A percentile compares a stretch with the other conserved stretches of the same genome.
phyloP scores from a whole-genome alignment of 37 sponge, comb jelly and placozoan species.

The Spongilla lacustris region DNA sequence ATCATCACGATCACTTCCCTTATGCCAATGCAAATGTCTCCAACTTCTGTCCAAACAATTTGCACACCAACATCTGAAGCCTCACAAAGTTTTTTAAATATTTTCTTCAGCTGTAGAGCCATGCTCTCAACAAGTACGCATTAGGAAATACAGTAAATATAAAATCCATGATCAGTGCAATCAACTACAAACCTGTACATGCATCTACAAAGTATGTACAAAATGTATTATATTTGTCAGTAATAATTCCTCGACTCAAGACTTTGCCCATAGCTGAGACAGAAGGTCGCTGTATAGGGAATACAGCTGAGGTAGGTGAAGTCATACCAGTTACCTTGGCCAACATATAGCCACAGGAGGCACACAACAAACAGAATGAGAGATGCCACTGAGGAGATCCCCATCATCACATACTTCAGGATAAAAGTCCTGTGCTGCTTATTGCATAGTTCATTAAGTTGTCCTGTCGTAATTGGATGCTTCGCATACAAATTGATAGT shows the following conservation, averaged over 20 bases:
- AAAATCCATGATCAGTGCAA: too few species aligned
- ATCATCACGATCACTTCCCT: too few species aligned
- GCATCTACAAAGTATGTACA: too few species aligned
- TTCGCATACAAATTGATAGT: background rate
- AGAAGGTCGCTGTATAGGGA: slow-evolving; percentile 83
- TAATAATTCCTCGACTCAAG: background rate
- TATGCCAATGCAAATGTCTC: too few species aligned
- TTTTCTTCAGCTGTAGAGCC: too few species aligned
- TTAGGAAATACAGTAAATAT: too few species aligned
- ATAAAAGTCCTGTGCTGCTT: background rate
- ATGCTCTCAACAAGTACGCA: too few species aligned
- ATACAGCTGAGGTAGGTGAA: slow-evolving; percentile 85
- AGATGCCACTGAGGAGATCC: slow-evolving; percentile 13
- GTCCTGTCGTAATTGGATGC: background rate
- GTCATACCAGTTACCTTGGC: slow-evolving; percentile 67
- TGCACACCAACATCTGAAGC: too few species aligned
- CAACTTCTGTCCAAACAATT: too few species aligned
- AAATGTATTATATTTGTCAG: background rate
- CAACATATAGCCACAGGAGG: slow-evolving; percentile 72
- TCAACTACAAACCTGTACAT: too few species aligned
- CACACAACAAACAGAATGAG: slow-evolving; percentile 54
- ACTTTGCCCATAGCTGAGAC: slow-evolving; percentile 1
- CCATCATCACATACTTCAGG: slow-evolving; percentile 50
- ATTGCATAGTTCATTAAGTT: background rate
- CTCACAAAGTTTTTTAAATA: too few species aligned